Base-by-base conservation (phyloP, 2,797 vertebrate species). In the Aldrovandia affinis region DNA sequence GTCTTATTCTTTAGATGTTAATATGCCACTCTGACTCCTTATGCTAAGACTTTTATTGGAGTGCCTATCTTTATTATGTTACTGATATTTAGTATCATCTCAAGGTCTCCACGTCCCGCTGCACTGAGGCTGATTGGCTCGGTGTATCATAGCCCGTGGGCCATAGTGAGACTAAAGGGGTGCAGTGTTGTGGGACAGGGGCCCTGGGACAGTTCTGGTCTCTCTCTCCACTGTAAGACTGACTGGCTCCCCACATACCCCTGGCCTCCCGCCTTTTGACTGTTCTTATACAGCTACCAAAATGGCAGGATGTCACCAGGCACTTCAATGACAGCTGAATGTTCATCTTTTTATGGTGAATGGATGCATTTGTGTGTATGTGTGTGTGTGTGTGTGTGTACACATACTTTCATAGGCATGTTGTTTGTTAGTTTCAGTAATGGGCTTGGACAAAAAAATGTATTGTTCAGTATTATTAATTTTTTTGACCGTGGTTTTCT, bases 251-350 rank as follows among this genome's bases (percentile, higher is more conserved):
- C 78, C 90, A 90, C 86, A 83, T 89, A 84, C 89, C 90, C 91
- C 91, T 89, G 89, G 88, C 90, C 93, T 93, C 92, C 92, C 90
- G 94, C 95, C 95, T 96, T 96, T 96, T 95, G 95, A 95, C 91
- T 86, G 83, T 82, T 90, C 89, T 93, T 92, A 93, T 85, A 86
- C 91, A 94, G 89, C 91, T 83, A 93, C 92, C 93, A 94, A 93
- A 85, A 91, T 94, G 93, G 95, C 94, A 94, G 89, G 94, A 94
- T 93, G 92, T 93, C 85, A 86, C 86, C 54, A 36, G 86, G 89
- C 93, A 95, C 92, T 93, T 95, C 93, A 94, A 86, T 28, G 89
- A 91, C 93, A 95, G 89, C 92, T 94, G 93, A 95, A 96, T 95
- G 93, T 92, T 94, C 65, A 36, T 36, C 44, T 82, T 33, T 78